phyloP scores from a whole-genome alignment of 1,140 invertebrate genomes.

The Solenopsis invicta region DNA sequence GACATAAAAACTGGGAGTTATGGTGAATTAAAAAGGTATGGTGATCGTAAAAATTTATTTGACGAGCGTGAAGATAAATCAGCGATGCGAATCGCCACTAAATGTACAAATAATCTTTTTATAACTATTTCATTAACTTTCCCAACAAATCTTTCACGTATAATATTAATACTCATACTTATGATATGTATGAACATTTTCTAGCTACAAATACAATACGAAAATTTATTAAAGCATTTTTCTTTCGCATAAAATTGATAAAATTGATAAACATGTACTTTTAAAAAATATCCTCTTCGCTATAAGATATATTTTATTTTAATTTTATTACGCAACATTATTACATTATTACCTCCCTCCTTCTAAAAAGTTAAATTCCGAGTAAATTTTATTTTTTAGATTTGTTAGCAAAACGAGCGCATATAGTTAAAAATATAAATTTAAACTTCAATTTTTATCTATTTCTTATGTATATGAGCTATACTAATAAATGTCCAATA shows the following conservation, averaged over 20 bases:
- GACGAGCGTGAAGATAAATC: neutral
- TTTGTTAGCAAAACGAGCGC: neutral
- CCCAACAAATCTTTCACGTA: neutral
- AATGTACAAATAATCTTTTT: neutral
- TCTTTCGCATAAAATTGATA: neutral
- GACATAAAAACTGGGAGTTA: constrained; percentile 1
- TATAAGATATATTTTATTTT: neutral
- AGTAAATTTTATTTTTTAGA: neutral
- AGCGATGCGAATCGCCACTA: neutral
- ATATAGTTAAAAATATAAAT: neutral
- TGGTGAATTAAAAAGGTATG: neutral
- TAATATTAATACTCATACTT: neutral
- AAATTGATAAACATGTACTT: constrained; percentile 3
- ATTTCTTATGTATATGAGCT: neutral
- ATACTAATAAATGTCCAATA: too few species aligned
- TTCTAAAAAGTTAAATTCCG: neutral
- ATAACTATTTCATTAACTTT: constrained; percentile 1
- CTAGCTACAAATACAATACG: neutral
- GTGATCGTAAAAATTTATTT: constrained; percentile 19
- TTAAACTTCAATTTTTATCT: neutral
- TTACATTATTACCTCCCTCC: neutral
- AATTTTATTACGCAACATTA: neutral
- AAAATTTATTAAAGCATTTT: neutral
- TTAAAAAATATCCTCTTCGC: neutral
- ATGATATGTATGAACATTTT: neutral